Evolutionary conservation across 2,888 invertebrate species (phyloP).

Genomic region (Escarpia spicata): DNA sequence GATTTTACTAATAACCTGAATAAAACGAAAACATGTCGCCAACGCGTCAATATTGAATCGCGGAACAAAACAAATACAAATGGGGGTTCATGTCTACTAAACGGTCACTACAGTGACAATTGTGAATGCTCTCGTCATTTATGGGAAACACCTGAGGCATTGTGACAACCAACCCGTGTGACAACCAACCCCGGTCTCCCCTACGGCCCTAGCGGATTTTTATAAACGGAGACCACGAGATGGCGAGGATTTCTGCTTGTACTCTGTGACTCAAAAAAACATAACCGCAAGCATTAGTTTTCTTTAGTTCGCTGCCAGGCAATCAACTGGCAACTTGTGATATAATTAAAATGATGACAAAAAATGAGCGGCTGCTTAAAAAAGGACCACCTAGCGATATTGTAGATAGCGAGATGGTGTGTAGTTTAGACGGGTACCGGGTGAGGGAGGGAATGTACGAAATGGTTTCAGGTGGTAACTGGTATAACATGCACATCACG

Average conservation of each 20-base stretch:
- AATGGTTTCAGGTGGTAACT: not conserved
- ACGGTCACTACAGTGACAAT: too few relatives aligned
- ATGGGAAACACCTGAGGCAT: too few relatives aligned
- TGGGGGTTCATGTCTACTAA: too few relatives aligned
- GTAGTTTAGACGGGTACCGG: not conserved
- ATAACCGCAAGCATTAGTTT: not conserved
- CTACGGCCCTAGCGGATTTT: too few relatives aligned
- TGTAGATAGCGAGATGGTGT: not conserved
- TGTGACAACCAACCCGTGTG: too few relatives aligned
- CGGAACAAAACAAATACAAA: too few relatives aligned
- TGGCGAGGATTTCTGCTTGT: not conserved
- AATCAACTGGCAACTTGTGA: not conserved
- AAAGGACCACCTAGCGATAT: not conserved
- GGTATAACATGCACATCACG: not conserved
- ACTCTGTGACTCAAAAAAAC: not conserved
- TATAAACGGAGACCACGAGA: not conserved
- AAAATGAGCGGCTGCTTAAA: not conserved
- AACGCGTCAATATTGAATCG: too few relatives aligned
- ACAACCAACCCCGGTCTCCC: too few relatives aligned
- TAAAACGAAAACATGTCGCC: too few relatives aligned
- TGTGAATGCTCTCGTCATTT: too few relatives aligned
- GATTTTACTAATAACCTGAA: too few relatives aligned
- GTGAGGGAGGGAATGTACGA: not conserved
- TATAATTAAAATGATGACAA: not conserved
- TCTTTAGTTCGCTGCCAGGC: not conserved